Evolutionary conservation across 2,888 invertebrate species (phyloP), one percentile per base, ranked within the genome.

Genomic region (Oxytorus armatus): DNA sequence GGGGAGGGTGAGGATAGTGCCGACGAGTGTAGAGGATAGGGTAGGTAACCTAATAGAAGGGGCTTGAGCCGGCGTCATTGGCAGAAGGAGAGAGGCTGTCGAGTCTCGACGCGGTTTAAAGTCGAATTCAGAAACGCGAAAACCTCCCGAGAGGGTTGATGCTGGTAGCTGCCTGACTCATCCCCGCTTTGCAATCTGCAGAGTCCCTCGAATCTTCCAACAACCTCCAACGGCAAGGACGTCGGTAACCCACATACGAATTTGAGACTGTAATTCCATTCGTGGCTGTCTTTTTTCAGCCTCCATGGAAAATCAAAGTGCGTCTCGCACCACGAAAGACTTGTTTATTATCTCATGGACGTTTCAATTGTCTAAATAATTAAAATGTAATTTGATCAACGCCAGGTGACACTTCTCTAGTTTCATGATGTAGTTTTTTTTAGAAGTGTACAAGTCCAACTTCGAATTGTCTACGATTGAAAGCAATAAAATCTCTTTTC

Each of bases 11-110:
- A 84, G 87, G 86, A 88, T 88, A 88, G 89, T 85, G 74, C 77
- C 81, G 81, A 81, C 74, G 81, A 77, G 77, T 81, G 77, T 81
- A 55, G 79, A 88, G 87, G 88, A 87, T 86, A 88, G 88, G 87
- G 86, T 89, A 89, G 90, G 90, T 90, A 90, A 89, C 89, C 90
- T 90, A 90, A 90, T 90, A 90, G 90, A 90, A 90, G 85, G 86
- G 87, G 88, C 86, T 88, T 88, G 87, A 89, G 90, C 87, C 89
- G 87, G 88, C 90, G 90, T 90, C 89, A 90, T 90, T 90, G 90
- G 90, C 90, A 90, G 90, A 90, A 89, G 65, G 74, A 63, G 86
- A 90, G 86, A 86, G 85, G 82, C 86, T 89, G 89, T 89, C 89
- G 88, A 89, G 86, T 87, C 86, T 85, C 85, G 86, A 85, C 86